Conservation (phyloP, 2,797 vertebrate species). For the Hephaestus fuliginosus region DNA sequence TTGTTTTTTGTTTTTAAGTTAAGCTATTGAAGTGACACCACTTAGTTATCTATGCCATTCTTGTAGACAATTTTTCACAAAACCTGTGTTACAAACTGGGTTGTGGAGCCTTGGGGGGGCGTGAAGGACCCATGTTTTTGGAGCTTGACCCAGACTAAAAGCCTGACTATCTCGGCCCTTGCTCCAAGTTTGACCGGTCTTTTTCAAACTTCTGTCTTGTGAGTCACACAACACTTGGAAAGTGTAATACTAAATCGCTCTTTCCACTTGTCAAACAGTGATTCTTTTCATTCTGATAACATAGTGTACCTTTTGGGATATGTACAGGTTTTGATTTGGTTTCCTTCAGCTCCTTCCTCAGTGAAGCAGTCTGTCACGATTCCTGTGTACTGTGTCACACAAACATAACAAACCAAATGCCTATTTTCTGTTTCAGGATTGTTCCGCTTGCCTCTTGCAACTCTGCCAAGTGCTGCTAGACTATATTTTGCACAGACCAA, state of each 20-base stretch:
- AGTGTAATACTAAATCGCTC: not conserved
- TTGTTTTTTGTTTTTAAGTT: not conserved
- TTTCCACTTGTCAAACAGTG: not conserved
- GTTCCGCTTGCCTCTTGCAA: constrained; percentile 40
- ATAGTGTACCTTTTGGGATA: constrained; percentile 10
- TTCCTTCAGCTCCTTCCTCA: constrained; percentile 25
- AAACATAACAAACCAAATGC: constrained; percentile 50
- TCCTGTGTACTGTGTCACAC: constrained; percentile 36
- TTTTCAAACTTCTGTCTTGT: not conserved
- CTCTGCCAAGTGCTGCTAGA: constrained; percentile 53
- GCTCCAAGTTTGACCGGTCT: not conserved
- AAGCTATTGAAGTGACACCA: not conserved
- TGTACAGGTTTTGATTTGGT: constrained; percentile 34
- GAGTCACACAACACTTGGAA: not conserved
- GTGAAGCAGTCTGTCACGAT: constrained; percentile 9
- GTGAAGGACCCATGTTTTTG: not conserved
- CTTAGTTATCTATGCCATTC: not conserved
- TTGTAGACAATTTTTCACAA: not conserved
- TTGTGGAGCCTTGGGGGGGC: not conserved
- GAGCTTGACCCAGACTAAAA: not conserved
- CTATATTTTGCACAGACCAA: constrained; percentile 54
- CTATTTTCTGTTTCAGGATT: constrained; percentile 59
- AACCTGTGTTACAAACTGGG: not conserved
- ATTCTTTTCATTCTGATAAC: constrained; percentile 24
- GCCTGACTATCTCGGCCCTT: not conserved